Evolutionary conservation across 2,113 vertebrate genomes (phyloP).

Genomic region (Serilophus lunatus): DNA sequence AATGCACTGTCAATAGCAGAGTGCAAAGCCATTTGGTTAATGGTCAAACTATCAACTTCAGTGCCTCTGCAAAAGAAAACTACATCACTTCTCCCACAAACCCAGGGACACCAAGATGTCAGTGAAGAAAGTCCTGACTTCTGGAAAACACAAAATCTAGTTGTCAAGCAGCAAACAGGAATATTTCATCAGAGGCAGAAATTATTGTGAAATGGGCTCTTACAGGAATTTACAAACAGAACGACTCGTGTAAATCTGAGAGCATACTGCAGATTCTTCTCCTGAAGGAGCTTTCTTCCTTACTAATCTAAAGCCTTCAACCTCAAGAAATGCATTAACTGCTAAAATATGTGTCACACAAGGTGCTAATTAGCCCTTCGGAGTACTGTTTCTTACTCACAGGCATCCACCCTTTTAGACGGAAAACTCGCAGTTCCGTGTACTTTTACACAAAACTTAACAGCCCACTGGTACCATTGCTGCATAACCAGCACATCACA

Average conservation of each 20-base stretch:
- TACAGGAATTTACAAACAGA: neutral
- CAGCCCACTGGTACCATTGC: neutral
- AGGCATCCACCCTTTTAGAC: neutral
- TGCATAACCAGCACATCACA: neutral
- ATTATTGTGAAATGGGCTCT: neutral
- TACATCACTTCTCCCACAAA: neutral
- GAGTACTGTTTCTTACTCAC: neutral
- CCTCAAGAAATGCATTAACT: neutral
- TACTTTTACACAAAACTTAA: neutral
- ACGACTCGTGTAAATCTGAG: neutral
- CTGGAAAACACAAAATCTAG: neutral
- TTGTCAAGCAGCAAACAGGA: neutral
- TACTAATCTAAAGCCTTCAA: neutral
- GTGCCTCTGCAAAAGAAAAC: neutral
- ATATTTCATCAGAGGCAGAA: neutral
- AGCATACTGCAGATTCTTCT: neutral
- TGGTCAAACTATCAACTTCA: neutral
- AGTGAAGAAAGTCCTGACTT: neutral
- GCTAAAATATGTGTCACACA: neutral
- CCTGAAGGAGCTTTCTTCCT: neutral
- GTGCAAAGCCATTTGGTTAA: neutral
- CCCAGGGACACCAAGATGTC: neutral
- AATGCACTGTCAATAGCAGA: neutral
- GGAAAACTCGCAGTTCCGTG: neutral
- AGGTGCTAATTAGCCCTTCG: neutral